Conservation (phyloP, 2,888 invertebrate species). For the Myathropa florea region DNA sequence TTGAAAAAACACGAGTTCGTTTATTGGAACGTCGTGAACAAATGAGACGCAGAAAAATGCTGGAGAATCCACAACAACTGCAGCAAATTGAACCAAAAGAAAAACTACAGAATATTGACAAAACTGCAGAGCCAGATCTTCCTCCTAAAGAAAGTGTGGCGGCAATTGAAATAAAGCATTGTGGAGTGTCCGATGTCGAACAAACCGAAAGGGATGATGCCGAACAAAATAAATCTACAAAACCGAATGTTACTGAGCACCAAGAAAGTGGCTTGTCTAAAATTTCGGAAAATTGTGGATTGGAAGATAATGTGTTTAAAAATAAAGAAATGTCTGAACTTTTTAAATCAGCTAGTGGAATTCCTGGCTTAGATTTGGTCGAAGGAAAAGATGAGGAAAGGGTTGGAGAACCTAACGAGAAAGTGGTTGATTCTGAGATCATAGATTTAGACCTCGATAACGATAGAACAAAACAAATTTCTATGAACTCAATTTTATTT, state of each 20-base stretch:
- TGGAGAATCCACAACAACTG: conserved; percentile 64
- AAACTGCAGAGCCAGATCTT: background rate
- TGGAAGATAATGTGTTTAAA: conserved; percentile 4
- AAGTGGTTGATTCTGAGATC: conserved; percentile 59
- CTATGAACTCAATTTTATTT: conserved; percentile 34
- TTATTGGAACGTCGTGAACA: conserved; percentile 90
- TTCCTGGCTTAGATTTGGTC: conserved; percentile 88
- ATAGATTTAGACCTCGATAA: conserved; percentile 60
- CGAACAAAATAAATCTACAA: conserved; percentile 73
- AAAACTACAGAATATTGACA: background rate
- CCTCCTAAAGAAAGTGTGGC: background rate
- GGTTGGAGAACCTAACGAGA: conserved; percentile 71
- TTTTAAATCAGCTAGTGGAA: conserved; percentile 81
- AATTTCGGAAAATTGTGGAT: background rate
- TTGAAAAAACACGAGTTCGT: conserved; percentile 91
- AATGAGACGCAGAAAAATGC: conserved; percentile 84
- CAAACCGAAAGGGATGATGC: conserved; percentile 73
- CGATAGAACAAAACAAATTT: background rate
- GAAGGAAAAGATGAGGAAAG: conserved; percentile 80
- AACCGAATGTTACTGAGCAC: background rate
- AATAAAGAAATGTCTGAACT: conserved; percentile 74
- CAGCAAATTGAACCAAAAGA: background rate
- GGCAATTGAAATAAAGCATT: background rate
- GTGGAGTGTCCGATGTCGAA: conserved; percentile 17
- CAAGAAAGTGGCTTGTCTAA: background rate